Percentiles rank a stretch among this genome's conserved stretches.
Evolutionary conservation across 1,140 invertebrate species (phyloP).

Genomic region (Drosophila sp.): DNA sequence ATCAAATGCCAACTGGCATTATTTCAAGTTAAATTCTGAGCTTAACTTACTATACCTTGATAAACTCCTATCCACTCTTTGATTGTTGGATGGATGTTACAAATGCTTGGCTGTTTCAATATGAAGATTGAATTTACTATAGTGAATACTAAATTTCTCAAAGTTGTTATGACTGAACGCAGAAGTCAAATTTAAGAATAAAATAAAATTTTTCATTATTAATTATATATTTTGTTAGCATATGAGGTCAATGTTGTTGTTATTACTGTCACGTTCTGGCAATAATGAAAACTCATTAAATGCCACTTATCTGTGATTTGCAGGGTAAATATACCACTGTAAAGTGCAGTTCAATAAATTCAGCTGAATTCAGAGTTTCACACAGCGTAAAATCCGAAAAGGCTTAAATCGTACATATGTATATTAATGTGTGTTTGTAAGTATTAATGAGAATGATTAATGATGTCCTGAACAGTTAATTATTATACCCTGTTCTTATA

Average conservation of each 20-base stretch:
- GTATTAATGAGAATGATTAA: slow-evolving; percentile 11
- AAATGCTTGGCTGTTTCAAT: no score
- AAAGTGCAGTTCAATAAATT: slow-evolving; percentile 5
- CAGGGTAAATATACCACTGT: slow-evolving; percentile 9
- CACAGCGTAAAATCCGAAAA: not conserved
- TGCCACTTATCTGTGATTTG: slow-evolving; percentile 19
- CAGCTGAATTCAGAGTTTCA: slow-evolving; percentile 7
- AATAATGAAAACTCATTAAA: slow-evolving; percentile 19
- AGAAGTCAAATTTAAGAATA: no score
- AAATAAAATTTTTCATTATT: no score
- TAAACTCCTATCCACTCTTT: no score
- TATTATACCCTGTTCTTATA: not conserved
- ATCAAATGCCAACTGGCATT: no score
- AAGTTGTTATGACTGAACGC: no score
- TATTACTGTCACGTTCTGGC: slow-evolving; percentile 10
- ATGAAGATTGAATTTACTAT: no score
- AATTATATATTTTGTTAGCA: no score
- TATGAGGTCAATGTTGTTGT: slow-evolving; percentile 1
- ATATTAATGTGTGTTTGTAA: slow-evolving; percentile 5
- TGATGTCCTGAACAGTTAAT: slow-evolving; percentile 2
- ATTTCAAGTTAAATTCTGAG: no score
- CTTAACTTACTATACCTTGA: no score
- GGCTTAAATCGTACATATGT: slow-evolving; percentile 5
- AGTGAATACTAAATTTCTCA: no score
- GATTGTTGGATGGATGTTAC: not conserved